Evolutionary conservation across 2,113 vertebrate species (phyloP).

Genomic region (Paratilapia polleni): DNA sequence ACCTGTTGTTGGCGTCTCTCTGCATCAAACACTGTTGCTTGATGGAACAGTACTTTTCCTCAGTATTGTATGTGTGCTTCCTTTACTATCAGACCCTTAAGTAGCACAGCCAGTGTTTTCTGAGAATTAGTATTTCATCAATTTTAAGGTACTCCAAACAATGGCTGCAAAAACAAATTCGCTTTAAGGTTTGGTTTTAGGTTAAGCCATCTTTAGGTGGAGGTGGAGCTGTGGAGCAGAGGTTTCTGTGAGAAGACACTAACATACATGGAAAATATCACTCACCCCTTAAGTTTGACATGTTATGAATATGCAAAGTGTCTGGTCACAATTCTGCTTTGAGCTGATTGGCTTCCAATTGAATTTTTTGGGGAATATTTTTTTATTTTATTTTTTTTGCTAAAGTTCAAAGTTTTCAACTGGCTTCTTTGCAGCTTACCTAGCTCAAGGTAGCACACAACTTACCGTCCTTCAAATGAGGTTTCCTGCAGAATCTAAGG

Average conservation of each 20-base stretch:
- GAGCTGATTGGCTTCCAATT: not conserved
- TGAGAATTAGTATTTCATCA: not conserved
- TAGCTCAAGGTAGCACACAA: not conserved
- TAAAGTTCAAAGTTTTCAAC: not conserved
- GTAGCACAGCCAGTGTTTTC: no score
- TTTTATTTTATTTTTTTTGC: not conserved
- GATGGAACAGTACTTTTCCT: not conserved
- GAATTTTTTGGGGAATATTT: not conserved
- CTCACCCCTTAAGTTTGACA: not conserved
- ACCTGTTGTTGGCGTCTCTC: not conserved
- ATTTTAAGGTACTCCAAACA: not conserved
- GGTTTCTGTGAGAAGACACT: not conserved
- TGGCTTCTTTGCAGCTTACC: not conserved
- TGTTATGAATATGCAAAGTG: not conserved
- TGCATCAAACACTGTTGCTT: not conserved
- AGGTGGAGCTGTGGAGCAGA: not conserved
- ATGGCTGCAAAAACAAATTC: no score
- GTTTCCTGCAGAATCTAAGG: not conserved
- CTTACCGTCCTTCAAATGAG: not conserved
- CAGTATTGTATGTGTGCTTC: not conserved
- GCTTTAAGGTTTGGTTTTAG: no score
- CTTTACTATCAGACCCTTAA: not conserved
- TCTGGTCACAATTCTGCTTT: not conserved
- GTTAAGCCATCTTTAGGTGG: not conserved
- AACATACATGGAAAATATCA: not conserved